Evolutionary conservation across 2,888 invertebrate species (phyloP), one percentile per base, ranked within the genome.

Genomic region (Sminthurides aquaticus): DNA sequence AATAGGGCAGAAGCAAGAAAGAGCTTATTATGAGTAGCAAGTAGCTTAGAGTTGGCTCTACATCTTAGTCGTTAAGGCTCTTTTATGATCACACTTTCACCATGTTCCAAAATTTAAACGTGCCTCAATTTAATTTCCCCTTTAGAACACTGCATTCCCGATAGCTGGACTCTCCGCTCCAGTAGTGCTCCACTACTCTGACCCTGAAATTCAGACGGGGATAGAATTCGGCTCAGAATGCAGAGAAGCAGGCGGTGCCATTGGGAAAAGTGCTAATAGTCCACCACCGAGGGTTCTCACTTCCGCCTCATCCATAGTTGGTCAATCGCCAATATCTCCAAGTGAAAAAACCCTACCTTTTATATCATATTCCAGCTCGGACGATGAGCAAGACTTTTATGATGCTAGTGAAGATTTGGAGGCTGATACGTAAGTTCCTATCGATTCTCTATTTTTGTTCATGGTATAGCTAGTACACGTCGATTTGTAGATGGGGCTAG

Each of bases 321-420:
- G 24, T 26, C 67, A 63, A 56, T 72, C 74, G 29, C 72, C 72
- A 3, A 74, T 72, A 24, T 72, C 74, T 57, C 74, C 74, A 18
- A 70, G 65, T 67, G 72, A 74, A 52, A 72, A 72, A 62, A 67
- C 58, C 63, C 68, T 71, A 49, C 72, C 72, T 26, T 72, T 74
- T 57, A 91, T 89, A 67, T 96, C 96, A 0, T 97, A 96, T 80
- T 97, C 96, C n/a, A 96, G 95, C 76, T 95, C 95, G 29, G 83
- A 84, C 64, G 96, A 97, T 66, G 92, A 93, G 80, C n/a, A n/a
- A n/a, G 79, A 79, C 69, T 93, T 90, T 81, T 97, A 86, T 79
- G 97, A 97, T 81, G 93, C 92, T 3, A 88, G 90, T 75, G 92
- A 91, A 77, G 87, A 80, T 63, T 69, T 75, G 49, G 69, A 66